A percentile compares a stretch with the other conserved stretches of the same genome.
Evolutionary conservation across 2,113 vertebrate species (phyloP).

Genomic region (Campylomormyrus tamandua): DNA sequence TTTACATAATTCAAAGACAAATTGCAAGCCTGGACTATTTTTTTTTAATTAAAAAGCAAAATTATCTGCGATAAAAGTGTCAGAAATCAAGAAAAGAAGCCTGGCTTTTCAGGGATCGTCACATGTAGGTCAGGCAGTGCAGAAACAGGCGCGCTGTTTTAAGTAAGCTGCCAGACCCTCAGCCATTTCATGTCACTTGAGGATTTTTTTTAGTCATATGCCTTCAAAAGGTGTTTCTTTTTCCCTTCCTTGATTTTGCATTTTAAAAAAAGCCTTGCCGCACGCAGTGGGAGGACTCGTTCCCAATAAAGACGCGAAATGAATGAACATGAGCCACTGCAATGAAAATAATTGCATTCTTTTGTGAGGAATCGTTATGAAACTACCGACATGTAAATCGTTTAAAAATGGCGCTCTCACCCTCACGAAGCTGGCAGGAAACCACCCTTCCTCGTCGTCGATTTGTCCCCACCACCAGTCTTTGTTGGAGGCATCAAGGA

Average conservation of each 20-base stretch:
- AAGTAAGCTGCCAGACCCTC: not conserved
- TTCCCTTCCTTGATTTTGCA: not conserved
- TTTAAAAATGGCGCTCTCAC: conserved; percentile 71
- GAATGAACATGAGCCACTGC: not conserved
- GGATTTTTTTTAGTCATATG: not conserved
- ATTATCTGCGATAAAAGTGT: not conserved
- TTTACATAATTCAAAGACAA: not conserved
- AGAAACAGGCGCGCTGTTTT: not conserved
- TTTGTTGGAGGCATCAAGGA: conserved; percentile 99
- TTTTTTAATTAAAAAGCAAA: not conserved
- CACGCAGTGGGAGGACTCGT: not conserved
- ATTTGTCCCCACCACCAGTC: conserved; percentile 99
- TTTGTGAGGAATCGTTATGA: not conserved
- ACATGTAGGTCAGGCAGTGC: not conserved
- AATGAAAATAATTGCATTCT: not conserved
- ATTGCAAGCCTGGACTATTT: not conserved
- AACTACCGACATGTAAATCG: not conserved
- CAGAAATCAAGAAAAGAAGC: not conserved
- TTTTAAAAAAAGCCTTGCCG: not conserved
- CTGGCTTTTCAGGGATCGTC: not conserved
- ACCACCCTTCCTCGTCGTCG: conserved; percentile 98
- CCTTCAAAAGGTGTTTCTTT: not conserved
- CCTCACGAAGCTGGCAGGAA: conserved; percentile 98
- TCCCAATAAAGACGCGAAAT: not conserved
- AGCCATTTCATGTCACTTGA: not conserved